Percentiles rank a stretch among this genome's conserved stretches.
Evolutionary conservation across 2,888 invertebrate species (phyloP).

Genomic region (Lapara coniferarum): DNA sequence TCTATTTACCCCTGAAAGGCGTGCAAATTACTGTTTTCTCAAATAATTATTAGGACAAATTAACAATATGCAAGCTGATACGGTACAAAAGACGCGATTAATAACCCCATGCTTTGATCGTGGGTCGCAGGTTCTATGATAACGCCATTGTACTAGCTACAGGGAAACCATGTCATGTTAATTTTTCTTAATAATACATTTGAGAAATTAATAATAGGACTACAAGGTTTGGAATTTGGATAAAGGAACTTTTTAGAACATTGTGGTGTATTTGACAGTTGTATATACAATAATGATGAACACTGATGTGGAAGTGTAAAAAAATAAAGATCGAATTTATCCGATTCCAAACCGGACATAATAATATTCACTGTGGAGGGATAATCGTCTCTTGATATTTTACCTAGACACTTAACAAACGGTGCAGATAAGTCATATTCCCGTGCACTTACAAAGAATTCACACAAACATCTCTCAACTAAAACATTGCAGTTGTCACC

Average conservation of each 20-base stretch:
- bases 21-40: no score
- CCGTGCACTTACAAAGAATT: no score
- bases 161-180: neutral
- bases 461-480: neutral
- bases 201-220: neutral
- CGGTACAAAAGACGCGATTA: constrained; percentile 4
- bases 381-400: no score
- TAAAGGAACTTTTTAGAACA: no score
- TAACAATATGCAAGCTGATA: neutral
- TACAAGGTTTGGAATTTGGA: neutral
- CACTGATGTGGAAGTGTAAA: no score
- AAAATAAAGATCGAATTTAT: no score
- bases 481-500: neutral
- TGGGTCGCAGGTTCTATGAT: constrained; percentile 7
- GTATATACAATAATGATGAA: neutral
- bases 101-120: neutral
- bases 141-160: neutral
- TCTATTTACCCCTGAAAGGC: neutral
- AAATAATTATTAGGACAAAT: constrained; percentile 20
- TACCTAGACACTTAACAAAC: no score
- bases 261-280: neutral
- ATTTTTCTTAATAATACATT: constrained; percentile 7
- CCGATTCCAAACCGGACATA: no score
- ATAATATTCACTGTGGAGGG: no score
- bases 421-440: no score